Evolutionary conservation across 2,797 vertebrate genomes (phyloP), one percentile per base, ranked within the genome.

Genomic region (Brotogeris chrysoptera): DNA sequence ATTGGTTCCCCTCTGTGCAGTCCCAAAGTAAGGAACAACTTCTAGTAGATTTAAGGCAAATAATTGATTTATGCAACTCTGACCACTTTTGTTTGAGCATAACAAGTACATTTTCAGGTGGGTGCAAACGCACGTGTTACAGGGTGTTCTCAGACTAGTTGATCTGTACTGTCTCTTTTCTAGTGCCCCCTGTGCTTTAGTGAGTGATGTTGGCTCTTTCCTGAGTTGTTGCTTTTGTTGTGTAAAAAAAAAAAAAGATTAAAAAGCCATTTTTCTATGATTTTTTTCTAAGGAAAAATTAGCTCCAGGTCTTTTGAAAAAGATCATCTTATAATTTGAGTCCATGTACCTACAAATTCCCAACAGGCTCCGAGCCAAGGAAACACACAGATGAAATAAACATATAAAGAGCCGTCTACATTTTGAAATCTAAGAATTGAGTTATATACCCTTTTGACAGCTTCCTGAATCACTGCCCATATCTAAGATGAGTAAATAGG

Each of bases 401-500:
- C 96, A 96, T 97, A 96, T 87, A 85, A 91, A 95, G 95, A 97
- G 96, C 95, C 50, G 87, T 94, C 96, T 96, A 92, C 90, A 86
- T 97, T 97, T 97, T 91, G 97, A 97, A 97, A 96, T 95, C 94
- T 65, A 97, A 97, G 96, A 98, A 98, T 97, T 98, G 97, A 98
- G 97, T 98, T 98, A 97, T 97, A 94, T 97, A 95, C 95, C 87
- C 96, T 96, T 97, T 95, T 98, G 98, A 98, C 98, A 97, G 97
- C 93, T 98, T 97, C 94, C 97, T 98, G 97, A 98, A 98, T 98
- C 97, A 91, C 95, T 97, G 97, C 97, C 98, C 97, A 84, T 39
- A 65, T 64, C 97, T 92, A 95, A 91, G 81, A 97, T 94, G 71
- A 94, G 96, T 80, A 97, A 97, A 97, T 95, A 93, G 92, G 96